Evolutionary conservation across 2,797 vertebrate genomes (phyloP), one percentile per base, ranked within the genome.

Genomic region (Myotis findleyi): DNA sequence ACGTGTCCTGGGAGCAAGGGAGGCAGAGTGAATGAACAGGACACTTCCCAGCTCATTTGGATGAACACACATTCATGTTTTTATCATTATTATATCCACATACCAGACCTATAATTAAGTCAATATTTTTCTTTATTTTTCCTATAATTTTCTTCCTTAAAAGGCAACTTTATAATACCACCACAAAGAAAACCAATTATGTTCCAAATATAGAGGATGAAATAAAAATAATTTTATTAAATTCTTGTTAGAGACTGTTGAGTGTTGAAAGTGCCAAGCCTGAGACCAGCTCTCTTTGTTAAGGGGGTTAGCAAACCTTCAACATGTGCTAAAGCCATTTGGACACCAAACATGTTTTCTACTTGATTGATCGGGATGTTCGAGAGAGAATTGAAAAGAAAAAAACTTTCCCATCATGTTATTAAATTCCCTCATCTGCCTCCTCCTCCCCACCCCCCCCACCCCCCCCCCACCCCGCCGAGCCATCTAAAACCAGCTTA

Each of bases 261-360:
- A 91, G 21, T 44, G 9, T 27, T 72, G 13, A 53, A n/a, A 38
- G 51, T 23, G 7, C 77, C 69, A 77, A 75, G 62, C 13, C 25
- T 62, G 36, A 88, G 21, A 64, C 49, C 23, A 55, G 47, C 7
- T 69, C 36, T 82, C 59, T 84, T 59, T 85, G 68, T 87, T 17
- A 82, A 44, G 16, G 13, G 53, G 81, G 27, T 73, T 57, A 59
- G 84, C 53, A 89, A 71, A 77, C 89, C 93, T 27, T 47, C 62
- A 71, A 18, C 57, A 71, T 0, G 4, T 53, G 25, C 71, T 49
- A 79, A 90, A 80, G 73, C 18, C 44, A 59, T 64, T 62, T 81
- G 41, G 51, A 91, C 9, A 93, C 38, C 41, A 87, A 88, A 75
- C 9, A 55, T n/a, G 36, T 89, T 72, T 91, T 80, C 89, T 77